Percentiles rank a stretch among this genome's conserved stretches.
phyloP scores from a whole-genome alignment of 2,113 vertebrate genomes.

The Pygoscelis antarcticus region DNA sequence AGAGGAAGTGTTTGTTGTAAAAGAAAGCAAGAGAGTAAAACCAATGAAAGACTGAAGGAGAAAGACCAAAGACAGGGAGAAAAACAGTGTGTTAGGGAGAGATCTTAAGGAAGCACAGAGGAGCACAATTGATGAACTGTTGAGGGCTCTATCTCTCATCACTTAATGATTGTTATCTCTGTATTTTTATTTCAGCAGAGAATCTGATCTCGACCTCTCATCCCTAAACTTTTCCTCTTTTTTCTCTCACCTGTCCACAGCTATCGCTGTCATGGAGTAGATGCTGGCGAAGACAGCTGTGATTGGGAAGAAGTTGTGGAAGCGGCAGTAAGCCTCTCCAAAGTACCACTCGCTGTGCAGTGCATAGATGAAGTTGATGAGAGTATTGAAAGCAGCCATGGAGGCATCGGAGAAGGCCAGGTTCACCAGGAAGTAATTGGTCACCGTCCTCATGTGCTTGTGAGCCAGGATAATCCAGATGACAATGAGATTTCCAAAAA shows the following conservation, averaged over 20 bases:
- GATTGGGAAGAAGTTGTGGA: constrained; percentile 99
- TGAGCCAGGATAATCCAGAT: constrained; percentile 98
- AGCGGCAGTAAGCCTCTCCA: constrained; percentile 92
- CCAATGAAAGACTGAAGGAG: not conserved
- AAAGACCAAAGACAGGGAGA: not conserved
- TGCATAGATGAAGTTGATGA: constrained; percentile 94
- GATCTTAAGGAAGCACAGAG: not conserved
- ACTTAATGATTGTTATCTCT: not conserved
- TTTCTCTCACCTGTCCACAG: constrained; percentile 92
- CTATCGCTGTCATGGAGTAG: constrained; percentile 98
- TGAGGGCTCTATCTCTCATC: not conserved
- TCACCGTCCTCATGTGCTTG: constrained; percentile 95
- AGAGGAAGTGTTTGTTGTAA: not conserved
- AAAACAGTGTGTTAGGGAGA: not conserved
- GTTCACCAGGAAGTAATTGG: constrained; percentile 94
- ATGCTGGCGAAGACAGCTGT: constrained; percentile 97
- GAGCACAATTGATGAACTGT: not conserved
- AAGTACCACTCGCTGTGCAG: constrained; percentile 97
- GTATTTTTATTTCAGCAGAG: not conserved
- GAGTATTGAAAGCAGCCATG: constrained; percentile 94
- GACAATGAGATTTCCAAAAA: constrained; percentile 93
- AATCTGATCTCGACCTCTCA: not conserved
- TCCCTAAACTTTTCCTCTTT: not conserved
- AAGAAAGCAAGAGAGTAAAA: not conserved
- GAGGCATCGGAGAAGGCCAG: constrained; percentile 95